A percentile compares a stretch with the other conserved stretches of the same genome.
Conservation (phyloP, 1,140 invertebrate genomes). For the Hypothenemus hampei region DNA sequence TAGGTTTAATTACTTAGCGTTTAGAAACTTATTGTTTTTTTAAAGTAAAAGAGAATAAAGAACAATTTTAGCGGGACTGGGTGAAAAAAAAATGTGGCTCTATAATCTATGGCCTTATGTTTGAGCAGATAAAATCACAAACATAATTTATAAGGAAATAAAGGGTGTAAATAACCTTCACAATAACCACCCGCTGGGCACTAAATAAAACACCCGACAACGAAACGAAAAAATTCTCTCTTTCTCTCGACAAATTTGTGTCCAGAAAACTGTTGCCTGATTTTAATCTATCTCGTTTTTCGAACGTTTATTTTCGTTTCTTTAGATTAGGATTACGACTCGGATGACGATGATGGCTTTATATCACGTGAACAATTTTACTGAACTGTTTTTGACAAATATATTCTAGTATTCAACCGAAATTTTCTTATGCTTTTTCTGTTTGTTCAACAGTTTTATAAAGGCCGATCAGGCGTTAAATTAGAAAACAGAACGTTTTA, state of each 20-base stretch:
- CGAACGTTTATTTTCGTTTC: constrained; percentile 14
- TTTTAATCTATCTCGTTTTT: constrained; percentile 31
- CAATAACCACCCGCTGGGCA: constrained; percentile 37
- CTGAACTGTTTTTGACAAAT: too few relatives aligned
- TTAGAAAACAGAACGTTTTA: constrained; percentile 34
- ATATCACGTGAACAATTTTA: constrained; percentile 8
- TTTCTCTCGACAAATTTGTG: constrained; percentile 41
- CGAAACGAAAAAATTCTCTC: too few relatives aligned
- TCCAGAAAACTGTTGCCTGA: constrained; percentile 22
- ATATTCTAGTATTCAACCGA: too few relatives aligned
- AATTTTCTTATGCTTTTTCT: too few relatives aligned
- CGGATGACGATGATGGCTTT: not conserved
- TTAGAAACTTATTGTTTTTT: too few relatives aligned
- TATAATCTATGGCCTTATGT: constrained; percentile 25
- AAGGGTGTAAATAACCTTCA: constrained; percentile 40
- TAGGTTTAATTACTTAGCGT: too few relatives aligned
- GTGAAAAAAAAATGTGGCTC: too few relatives aligned
- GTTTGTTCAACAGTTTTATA: too few relatives aligned
- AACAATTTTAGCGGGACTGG: too few relatives aligned
- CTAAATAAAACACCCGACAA: constrained; percentile 35
- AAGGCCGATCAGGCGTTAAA: constrained; percentile 34
- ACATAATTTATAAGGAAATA: constrained; percentile 38
- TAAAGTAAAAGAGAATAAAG: too few relatives aligned
- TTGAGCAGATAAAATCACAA: constrained; percentile 35
- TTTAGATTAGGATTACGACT: constrained; percentile 2